Evolutionary conservation across 2,888 invertebrate genomes (phyloP), one percentile per base, ranked within the genome.

Genomic region (Antheraea assamensis): DNA sequence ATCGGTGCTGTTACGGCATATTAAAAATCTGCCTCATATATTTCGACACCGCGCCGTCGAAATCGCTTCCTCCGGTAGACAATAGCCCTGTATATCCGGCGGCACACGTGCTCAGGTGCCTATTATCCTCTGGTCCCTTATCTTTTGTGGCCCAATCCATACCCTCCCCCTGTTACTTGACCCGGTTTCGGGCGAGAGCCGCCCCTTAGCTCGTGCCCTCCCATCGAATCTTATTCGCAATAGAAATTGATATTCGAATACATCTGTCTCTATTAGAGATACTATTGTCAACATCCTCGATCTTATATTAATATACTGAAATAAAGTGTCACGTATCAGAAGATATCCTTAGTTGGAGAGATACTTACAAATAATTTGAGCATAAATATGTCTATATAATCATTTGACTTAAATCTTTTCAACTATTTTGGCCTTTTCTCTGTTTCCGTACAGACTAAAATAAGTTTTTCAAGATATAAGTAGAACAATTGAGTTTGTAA

Each of bases 81-180:
- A 94, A 94, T 94, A 83, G 92, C 86, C 83, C 84, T 86, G 84
- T 85, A 87, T 91, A 94, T 94, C 94, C 94, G 94, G 94, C 83
- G 82, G 89, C 88, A 93, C 94, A 94, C 94, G 94, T 94, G 94
- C 94, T 94, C 93, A 93, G 94, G 92, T 94, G 92, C 88, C 91
- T 90, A 93, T 93, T 94, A 93, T 94, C 86, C 85, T 85, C 81
- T 80, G 82, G 85, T 86, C 84, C 86, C 85, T 83, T 83, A 79
- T 84, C 88, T 85, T 87, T 92, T 91, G 89, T 89, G 88, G 86
- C 86, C 88, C 84, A 79, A 81, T 78, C 75, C 74, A 77, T 75
- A 77, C 85, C 87, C 90, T 88, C 88, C 92, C 92, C 90, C 82
- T 84, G 94, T 89, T 94, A 94, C 90, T 92, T 93, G 94, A 94